Evolutionary conservation across 2,113 vertebrate species (phyloP), one percentile per base, ranked within the genome.

Genomic region (Cyanoliseus patagonus): DNA sequence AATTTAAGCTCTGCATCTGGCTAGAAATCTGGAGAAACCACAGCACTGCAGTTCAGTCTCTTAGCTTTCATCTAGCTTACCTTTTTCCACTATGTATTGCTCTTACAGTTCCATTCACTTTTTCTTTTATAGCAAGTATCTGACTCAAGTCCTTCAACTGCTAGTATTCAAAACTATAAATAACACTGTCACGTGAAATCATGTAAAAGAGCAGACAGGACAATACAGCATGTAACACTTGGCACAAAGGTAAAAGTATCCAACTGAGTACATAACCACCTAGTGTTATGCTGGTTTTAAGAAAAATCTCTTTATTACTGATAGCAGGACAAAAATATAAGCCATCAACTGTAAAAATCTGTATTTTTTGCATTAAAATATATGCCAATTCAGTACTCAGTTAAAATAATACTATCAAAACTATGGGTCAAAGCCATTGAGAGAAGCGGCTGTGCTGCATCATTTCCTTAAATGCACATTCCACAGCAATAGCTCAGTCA

Each of bases 391-490:
- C 24, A 57, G 59, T 30, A 83, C 23, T 35, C 23, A 27, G 3
- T 27, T 16, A 88, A 88, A 90, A 57, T 11, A 85, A 20, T 4
- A n/a, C 8, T 39, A 83, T 12, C 35, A 68, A 55, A 93, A 69
- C 64, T 51, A 69, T 0, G 1, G 14, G 41, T 20, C 39, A 80
- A 66, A 7, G 30, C 27, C 33, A 55, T 0, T 33, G 30, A 6
- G 33, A 83, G n/a, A 47, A 80, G 16, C 12, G 64, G 23, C 44
- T 74, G 41, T 27, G 12, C 33, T 59, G 25, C 46, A 74, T 3
- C 28, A n/a, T 17, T 41, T 88, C 61, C n/a, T 66, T 82, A 44
- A 62, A 74, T 5, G 25, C 39, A 51, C 7, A 25, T 64, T 51
- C n/a, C 41, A 70, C 14, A 70, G 77, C 37, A 74, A 41, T 7